phyloP scores from a whole-genome alignment of 2,888 invertebrate genomes.

The Lycocerus yunnanus region DNA sequence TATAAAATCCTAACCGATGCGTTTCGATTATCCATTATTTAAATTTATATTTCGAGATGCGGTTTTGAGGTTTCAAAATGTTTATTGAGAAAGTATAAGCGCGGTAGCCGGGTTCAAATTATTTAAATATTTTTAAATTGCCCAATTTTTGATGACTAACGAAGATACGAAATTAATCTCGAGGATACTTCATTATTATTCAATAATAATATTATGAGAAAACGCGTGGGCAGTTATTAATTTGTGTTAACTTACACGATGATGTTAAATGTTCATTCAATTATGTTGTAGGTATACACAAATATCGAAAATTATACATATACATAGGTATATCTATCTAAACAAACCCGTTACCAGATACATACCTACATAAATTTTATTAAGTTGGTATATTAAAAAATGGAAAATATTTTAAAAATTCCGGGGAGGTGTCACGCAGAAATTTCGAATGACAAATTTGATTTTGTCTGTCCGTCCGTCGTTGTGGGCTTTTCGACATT shows the following conservation, averaged over 20 bases:
- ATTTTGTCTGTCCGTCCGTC: too few relatives aligned
- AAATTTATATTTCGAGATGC: neutral
- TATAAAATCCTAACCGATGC: too few relatives aligned
- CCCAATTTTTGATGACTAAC: neutral
- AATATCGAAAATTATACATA: too few relatives aligned
- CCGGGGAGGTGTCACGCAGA: neutral
- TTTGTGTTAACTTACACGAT: too few relatives aligned
- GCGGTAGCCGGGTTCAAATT: neutral
- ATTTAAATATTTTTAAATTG: neutral
- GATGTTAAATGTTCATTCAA: too few relatives aligned
- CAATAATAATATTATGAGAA: neutral
- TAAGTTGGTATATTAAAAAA: too few relatives aligned
- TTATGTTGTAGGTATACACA: too few relatives aligned
- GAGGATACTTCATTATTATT: neutral
- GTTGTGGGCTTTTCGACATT: neutral
- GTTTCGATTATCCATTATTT: constrained; percentile 10
- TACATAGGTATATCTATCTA: too few relatives aligned
- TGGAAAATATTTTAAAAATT: too few relatives aligned
- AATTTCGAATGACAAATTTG: too few relatives aligned
- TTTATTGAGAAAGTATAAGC: neutral
- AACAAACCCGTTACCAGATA: too few relatives aligned
- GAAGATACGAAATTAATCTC: neutral
- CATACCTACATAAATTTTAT: too few relatives aligned
- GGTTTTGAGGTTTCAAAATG: neutral
- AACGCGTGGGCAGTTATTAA: neutral